A percentile compares a stretch with the other conserved stretches of the same genome.
Evolutionary conservation across 1,140 invertebrate genomes (phyloP).

Genomic region (Drosophila auraria): DNA sequence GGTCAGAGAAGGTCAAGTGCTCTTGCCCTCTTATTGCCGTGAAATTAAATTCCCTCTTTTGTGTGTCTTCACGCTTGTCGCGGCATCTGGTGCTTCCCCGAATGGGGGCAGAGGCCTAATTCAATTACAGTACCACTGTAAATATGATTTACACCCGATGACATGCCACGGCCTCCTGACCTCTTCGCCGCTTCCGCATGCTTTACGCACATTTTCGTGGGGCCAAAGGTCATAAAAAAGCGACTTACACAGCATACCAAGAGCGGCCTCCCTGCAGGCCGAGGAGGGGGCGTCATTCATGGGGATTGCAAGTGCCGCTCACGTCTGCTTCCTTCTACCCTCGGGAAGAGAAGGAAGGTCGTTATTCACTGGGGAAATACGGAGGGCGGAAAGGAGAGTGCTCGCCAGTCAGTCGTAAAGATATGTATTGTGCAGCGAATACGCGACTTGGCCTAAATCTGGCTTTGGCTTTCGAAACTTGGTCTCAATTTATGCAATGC

Average conservation of each 20-base stretch:
- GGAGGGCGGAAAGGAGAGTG: background rate
- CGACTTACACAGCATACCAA: conserved; percentile 56
- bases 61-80: conserved; percentile 5
- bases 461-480: conserved; percentile 33
- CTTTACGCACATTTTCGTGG: conserved; percentile 69
- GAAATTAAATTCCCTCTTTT: conserved; percentile 60
- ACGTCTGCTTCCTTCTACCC: conserved; percentile 21
- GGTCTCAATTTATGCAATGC: conserved; percentile 47
- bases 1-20: conserved; percentile 34
- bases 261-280: conserved; percentile 9
- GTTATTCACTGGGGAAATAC: conserved; percentile 30
- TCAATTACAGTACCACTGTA: conserved; percentile 77
- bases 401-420: conserved; percentile 43
- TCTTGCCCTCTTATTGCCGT: conserved; percentile 22
- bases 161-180: conserved; percentile 30
- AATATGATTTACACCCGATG: conserved; percentile 73
- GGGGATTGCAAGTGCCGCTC: conserved; percentile 45
- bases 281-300: conserved; percentile 24
- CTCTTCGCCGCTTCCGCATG: conserved; percentile 36
- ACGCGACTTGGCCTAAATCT: conserved; percentile 48
- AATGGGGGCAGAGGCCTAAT: conserved; percentile 51
- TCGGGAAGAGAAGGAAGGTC: background rate
- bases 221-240: conserved; percentile 69
- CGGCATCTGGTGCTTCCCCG: background rate
- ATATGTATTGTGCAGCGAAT: conserved; percentile 51